Percentiles rank a stretch among this genome's conserved stretches.
phyloP scores from a whole-genome alignment of 2,888 invertebrate genomes.

The Hemaris fuciformis region DNA sequence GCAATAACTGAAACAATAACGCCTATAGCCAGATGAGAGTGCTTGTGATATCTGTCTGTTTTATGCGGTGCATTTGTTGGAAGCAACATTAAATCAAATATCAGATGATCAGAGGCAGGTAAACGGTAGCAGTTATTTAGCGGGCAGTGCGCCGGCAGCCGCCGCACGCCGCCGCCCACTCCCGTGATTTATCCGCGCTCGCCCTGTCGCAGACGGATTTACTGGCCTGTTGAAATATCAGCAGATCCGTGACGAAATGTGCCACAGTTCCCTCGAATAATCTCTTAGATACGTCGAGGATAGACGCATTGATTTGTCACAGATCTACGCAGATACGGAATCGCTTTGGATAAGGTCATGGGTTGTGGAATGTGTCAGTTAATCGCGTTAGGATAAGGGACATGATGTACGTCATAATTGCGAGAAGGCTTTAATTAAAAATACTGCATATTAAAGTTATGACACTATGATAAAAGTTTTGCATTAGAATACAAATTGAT shows the following conservation, averaged over 20 bases:
- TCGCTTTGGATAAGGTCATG: background rate
- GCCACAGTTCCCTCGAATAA: conserved; percentile 44
- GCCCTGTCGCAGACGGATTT: conserved; percentile 51
- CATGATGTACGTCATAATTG: no score
- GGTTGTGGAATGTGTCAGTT: background rate
- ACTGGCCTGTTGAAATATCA: conserved; percentile 69
- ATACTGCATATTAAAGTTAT: no score
- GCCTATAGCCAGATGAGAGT: background rate
- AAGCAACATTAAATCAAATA: conserved; percentile 74
- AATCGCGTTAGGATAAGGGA: no score
- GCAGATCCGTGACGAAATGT: conserved; percentile 66
- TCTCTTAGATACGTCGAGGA: conserved; percentile 35
- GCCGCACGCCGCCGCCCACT: conserved; percentile 60
- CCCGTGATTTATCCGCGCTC: conserved; percentile 71
- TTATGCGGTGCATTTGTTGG: conserved; percentile 42
- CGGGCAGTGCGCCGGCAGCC: conserved; percentile 54
- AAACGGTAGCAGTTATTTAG: conserved; percentile 78
- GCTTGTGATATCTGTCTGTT: conserved; percentile 13
- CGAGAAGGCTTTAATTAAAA: no score
- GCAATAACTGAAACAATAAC: background rate
- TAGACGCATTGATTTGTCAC: conserved; percentile 32
- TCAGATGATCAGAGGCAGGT: conserved; percentile 76
- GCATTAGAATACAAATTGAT: no score
- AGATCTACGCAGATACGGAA: conserved; percentile 14
- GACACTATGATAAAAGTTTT: no score